Conservation (phyloP, 2,113 vertebrate species). For the Lepus europaeus region DNA sequence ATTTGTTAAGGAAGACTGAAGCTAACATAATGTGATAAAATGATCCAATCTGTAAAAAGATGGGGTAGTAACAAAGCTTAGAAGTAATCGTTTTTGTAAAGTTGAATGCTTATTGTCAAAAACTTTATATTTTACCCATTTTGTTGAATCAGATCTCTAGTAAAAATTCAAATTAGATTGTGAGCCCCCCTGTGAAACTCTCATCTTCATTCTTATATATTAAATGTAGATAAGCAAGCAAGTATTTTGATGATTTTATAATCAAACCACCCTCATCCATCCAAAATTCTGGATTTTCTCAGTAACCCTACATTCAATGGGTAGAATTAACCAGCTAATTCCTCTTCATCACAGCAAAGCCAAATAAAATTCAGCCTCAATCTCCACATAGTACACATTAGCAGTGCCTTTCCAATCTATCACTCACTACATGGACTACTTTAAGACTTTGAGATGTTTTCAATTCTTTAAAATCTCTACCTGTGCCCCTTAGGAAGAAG, state of each 20-base stretch:
- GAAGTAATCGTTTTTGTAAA: neutral
- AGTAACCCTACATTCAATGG: neutral
- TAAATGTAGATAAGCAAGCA: neutral
- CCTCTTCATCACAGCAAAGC: neutral
- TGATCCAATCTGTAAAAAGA: neutral
- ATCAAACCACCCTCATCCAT: neutral
- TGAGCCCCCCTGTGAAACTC: neutral
- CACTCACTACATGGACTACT: neutral
- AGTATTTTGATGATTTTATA: neutral
- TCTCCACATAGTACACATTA: neutral
- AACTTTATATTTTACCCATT: neutral
- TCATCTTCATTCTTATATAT: neutral
- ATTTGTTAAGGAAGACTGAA: neutral
- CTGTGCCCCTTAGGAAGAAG: neutral
- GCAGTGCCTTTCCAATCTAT: neutral
- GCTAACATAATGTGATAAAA: neutral
- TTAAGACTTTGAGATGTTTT: neutral
- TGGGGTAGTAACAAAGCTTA: neutral
- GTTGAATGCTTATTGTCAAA: neutral
- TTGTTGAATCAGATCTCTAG: neutral
- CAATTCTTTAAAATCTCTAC: neutral
- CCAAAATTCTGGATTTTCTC: neutral
- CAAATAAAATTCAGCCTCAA: neutral
- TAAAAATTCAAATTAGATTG: neutral
- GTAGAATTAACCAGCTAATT: neutral